Evolutionary conservation across 1,140 invertebrate species (phyloP).

Genomic region (Uloborus diversus): DNA sequence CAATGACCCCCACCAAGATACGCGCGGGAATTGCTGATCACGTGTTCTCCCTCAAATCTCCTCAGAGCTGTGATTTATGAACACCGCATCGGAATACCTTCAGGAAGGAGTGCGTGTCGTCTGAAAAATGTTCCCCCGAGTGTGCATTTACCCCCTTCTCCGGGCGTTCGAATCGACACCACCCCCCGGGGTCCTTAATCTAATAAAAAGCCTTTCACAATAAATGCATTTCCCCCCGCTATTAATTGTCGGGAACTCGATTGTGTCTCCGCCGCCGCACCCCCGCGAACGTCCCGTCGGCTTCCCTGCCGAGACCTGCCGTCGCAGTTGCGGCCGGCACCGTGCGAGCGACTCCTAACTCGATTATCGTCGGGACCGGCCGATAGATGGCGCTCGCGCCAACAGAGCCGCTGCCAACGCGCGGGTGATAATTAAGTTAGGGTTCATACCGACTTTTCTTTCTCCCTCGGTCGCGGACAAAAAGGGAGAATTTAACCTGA

Average conservation of each 20-base stretch:
- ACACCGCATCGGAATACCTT: conserved; percentile 17
- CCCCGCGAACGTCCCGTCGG: conserved; percentile 4
- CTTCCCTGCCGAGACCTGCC: conserved; percentile 22
- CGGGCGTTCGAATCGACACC: conserved; percentile 9
- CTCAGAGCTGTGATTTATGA: conserved; percentile 43
- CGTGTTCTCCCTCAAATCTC: background rate
- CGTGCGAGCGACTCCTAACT: conserved; percentile 5
- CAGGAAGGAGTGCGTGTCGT: background rate
- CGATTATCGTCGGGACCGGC: conserved; percentile 35
- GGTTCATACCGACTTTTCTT: conserved; percentile 10
- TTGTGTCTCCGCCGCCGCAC: conserved; percentile 11
- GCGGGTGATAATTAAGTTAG: conserved; percentile 52
- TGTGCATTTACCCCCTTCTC: background rate
- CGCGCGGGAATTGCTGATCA: background rate
- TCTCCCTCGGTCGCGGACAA: background rate
- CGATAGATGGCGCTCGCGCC: conserved; percentile 43
- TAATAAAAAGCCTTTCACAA: conserved; percentile 59
- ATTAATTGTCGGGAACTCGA: conserved; percentile 58
- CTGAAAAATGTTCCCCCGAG: conserved; percentile 16
- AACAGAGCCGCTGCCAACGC: background rate
- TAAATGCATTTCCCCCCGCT: conserved; percentile 55
- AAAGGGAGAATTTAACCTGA: conserved; percentile 43
- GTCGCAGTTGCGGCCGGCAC: background rate
- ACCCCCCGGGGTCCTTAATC: conserved; percentile 36
- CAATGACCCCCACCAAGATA: background rate